phyloP scores from a whole-genome alignment of 2,797 vertebrate species.

The Helostoma temminkii region DNA sequence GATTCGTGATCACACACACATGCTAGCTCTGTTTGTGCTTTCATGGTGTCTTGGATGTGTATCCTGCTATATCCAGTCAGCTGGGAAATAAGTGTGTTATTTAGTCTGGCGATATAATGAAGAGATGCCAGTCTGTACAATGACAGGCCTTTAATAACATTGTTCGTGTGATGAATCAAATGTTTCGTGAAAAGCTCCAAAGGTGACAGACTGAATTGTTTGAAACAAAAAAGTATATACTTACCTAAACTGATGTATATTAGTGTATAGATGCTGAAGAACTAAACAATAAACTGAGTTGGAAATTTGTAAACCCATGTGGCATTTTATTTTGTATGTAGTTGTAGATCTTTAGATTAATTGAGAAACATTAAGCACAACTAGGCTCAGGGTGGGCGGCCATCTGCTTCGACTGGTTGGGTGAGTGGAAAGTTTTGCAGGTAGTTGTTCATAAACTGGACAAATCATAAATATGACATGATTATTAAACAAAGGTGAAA shows the following conservation, averaged over 20 bases:
- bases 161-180: neutral
- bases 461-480: neutral
- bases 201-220: neutral
- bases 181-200: neutral
- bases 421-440: no score
- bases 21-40: neutral
- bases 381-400: no score
- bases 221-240: no score
- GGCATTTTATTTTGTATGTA: no score
- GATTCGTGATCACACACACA: neutral
- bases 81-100: slow-evolving; percentile 39
- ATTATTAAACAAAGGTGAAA: neutral
- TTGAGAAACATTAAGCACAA: neutral
- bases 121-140: neutral
- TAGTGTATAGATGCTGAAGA: neutral
- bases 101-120: slow-evolving; percentile 3
- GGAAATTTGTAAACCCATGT: no score
- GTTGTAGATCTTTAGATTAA: neutral
- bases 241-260: neutral
- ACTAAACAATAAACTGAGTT: slow-evolving; percentile 8
- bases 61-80: neutral
- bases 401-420: no score
- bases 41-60: neutral
- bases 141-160: slow-evolving; percentile 7
- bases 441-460: no score